These are phyloP conservation scores for Volucella inflata DNA, from an alignment of 2,888 invertebrate species.

Conservation along the genomic window DNA sequence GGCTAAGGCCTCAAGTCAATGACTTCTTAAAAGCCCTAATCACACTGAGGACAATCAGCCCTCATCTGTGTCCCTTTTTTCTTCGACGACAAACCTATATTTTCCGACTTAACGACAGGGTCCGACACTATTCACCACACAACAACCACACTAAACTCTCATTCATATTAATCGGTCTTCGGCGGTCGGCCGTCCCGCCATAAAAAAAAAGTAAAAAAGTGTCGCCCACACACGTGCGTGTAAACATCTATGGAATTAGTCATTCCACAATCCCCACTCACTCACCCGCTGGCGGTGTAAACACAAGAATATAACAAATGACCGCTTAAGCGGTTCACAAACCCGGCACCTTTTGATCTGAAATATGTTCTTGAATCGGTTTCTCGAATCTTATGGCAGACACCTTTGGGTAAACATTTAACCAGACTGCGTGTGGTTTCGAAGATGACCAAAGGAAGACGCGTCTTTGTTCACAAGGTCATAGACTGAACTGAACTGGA, in stretches of 20 bases:
- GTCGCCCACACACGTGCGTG: slow-evolving; percentile 66
- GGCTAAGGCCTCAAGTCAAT: slow-evolving; percentile 49
- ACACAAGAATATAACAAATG: slow-evolving; percentile 63
- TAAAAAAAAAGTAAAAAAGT: slow-evolving; percentile 14
- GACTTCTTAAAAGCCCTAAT: slow-evolving; percentile 63
- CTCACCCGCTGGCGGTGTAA: slow-evolving; percentile 28
- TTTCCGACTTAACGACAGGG: slow-evolving; percentile 62
- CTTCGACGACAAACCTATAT: slow-evolving; percentile 46
- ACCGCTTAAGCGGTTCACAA: slow-evolving; percentile 66
- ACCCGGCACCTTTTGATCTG: slow-evolving; percentile 62
- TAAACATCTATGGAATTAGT: slow-evolving; percentile 65
- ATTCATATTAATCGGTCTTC: slow-evolving; percentile 7
- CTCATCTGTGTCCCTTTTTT: slow-evolving; percentile 4
- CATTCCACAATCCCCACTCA: slow-evolving; percentile 32
- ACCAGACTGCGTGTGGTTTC: slow-evolving; percentile 37
- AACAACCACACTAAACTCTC: neutral
- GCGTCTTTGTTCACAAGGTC: slow-evolving; percentile 39
- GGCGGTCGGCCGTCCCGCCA: neutral
- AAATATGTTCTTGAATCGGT: slow-evolving; percentile 40
- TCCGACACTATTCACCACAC: slow-evolving; percentile 25
- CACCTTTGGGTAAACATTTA: slow-evolving; percentile 13
- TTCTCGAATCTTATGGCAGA: slow-evolving; percentile 46
- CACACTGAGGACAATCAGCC: slow-evolving; percentile 15
- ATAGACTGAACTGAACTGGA: neutral
- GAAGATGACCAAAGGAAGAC: slow-evolving; percentile 27